These are phyloP conservation scores for Hippoglossus hippoglossus DNA, from an alignment of 2,797 vertebrate species.

Conservation along the genomic window DNA sequence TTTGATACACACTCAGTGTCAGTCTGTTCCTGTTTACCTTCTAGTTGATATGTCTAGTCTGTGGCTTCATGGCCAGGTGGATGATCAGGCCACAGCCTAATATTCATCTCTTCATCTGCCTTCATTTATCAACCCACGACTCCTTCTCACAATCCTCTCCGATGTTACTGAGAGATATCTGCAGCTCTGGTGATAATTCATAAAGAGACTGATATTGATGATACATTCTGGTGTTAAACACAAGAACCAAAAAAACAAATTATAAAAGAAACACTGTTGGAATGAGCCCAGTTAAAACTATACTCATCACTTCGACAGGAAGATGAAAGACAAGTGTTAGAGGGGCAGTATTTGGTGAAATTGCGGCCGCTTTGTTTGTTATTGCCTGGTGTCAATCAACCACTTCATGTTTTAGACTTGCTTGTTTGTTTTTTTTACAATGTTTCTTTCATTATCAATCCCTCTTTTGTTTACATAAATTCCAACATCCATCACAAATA, in stretches of 20 bases:
- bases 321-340: conserved; percentile 30
- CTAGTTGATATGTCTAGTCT: conserved; percentile 65
- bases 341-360: not conserved
- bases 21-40: conserved; percentile 39
- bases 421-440: conserved; percentile 3
- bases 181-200: conserved; percentile 11
- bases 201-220: not conserved
- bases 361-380: conserved; percentile 19
- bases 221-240: not conserved
- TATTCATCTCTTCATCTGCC: conserved; percentile 28
- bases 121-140: not conserved
- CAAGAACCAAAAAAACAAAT: not conserved
- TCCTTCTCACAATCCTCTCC: too few species aligned
- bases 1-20: conserved; percentile 52
- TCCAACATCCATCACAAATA: conserved; percentile 25
- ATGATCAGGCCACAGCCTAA: conserved; percentile 27
- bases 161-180: not conserved
- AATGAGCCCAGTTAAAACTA: not conserved
- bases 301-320: conserved; percentile 19
- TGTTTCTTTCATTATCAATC: conserved; percentile 48
- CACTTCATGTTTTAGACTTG: conserved; percentile 8
- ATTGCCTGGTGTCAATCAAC: conserved; percentile 51
- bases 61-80: conserved; percentile 37
- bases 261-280: not conserved
- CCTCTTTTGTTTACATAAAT: conserved; percentile 10